phyloP scores from a whole-genome alignment of 2,113 vertebrate species.

The Petroica traversi region DNA sequence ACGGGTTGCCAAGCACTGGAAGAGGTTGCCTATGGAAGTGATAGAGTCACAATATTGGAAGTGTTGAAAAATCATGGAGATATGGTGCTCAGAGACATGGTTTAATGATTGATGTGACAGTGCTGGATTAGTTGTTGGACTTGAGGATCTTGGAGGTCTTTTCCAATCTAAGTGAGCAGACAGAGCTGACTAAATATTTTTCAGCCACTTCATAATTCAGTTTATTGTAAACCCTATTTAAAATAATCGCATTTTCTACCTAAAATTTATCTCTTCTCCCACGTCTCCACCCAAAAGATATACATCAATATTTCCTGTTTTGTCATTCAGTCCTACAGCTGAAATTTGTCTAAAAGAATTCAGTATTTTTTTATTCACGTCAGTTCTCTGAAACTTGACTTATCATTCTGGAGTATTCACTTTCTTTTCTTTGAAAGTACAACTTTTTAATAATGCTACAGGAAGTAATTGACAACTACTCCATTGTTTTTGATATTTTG shows the following conservation, averaged over 20 bases:
- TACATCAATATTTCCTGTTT: background rate
- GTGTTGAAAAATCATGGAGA: background rate
- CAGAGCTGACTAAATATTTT: background rate
- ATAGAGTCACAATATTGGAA: background rate
- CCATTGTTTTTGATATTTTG: background rate
- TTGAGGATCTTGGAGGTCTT: background rate
- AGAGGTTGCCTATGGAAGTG: background rate
- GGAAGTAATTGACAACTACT: background rate
- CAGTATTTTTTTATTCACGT: rapidly evolving
- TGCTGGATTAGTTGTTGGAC: background rate
- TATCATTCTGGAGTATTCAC: background rate
- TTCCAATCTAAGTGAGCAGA: background rate
- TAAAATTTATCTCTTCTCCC: background rate
- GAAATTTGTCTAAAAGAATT: background rate
- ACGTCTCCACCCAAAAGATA: background rate
- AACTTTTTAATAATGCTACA: background rate
- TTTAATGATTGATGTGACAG: background rate
- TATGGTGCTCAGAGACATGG: background rate
- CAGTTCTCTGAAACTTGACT: background rate
- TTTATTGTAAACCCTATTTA: background rate
- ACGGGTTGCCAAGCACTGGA: background rate
- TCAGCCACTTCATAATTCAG: background rate
- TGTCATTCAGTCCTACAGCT: background rate
- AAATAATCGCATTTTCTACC: background rate
- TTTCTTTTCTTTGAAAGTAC: background rate